Conservation (phyloP, 1,140 invertebrate species). For the Pantala flavescens region DNA sequence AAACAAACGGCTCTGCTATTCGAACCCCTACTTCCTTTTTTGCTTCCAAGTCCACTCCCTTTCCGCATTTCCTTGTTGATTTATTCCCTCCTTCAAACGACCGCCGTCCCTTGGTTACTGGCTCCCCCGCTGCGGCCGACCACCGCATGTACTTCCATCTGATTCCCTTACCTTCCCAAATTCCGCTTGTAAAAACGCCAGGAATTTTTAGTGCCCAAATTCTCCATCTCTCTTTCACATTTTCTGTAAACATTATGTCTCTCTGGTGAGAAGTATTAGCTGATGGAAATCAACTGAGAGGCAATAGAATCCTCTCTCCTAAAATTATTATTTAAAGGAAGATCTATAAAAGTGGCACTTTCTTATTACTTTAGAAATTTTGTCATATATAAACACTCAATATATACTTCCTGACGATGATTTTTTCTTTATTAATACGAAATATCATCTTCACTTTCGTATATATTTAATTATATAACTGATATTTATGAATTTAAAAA, state of each 20-base stretch:
- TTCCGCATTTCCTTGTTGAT: slow-evolving; percentile 6
- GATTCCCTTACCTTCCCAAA: neutral
- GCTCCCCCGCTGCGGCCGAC: neutral
- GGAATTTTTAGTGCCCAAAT: neutral
- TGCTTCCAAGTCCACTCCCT: neutral
- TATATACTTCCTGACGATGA: too few relatives aligned
- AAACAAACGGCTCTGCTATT: neutral
- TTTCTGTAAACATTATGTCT: neutral
- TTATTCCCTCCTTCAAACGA: neutral
- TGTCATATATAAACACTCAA: too few relatives aligned
- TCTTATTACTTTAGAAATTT: too few relatives aligned
- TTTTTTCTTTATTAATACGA: too few relatives aligned
- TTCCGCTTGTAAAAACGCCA: neutral
- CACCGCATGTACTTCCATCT: neutral
- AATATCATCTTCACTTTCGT: too few relatives aligned
- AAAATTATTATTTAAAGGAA: too few relatives aligned
- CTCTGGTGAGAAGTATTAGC: too few relatives aligned
- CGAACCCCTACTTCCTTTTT: neutral
- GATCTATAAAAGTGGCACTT: too few relatives aligned
- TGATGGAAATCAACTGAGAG: too few relatives aligned
- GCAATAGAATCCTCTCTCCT: too few relatives aligned
- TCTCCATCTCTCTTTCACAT: neutral
- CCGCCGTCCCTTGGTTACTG: neutral
- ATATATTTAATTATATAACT: too few relatives aligned
- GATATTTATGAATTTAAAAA: too few relatives aligned